Conservation (phyloP, 2,888 invertebrate genomes). For the Conomelus anceps region DNA sequence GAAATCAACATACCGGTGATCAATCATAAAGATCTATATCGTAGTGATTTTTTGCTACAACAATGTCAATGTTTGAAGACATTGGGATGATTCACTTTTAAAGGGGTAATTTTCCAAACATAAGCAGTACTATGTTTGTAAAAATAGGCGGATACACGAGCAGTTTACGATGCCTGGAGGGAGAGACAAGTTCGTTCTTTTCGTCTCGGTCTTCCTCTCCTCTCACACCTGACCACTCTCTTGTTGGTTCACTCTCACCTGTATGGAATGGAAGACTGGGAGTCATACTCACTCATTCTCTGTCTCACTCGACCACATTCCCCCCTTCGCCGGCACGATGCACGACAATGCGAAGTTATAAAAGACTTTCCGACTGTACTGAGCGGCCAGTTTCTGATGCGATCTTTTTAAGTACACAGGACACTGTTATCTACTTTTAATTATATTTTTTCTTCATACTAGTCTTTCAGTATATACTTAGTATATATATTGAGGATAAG, state of each 20-base stretch:
- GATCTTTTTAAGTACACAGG: not conserved
- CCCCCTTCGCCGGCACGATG: not conserved
- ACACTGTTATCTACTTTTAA: not conserved
- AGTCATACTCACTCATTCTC: not conserved
- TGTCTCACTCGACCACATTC: not conserved
- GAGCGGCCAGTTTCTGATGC: not conserved
- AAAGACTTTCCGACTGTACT: not conserved
- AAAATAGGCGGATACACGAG: too few relatives aligned
- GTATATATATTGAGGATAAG: not conserved
- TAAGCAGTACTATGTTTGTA: too few relatives aligned
- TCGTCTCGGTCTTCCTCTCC: not conserved
- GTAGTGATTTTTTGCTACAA: too few relatives aligned
- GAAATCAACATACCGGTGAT: too few relatives aligned
- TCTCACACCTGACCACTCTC: not conserved
- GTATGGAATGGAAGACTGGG: not conserved
- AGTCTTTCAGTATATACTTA: not conserved
- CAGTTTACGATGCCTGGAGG: not conserved
- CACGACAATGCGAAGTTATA: not conserved
- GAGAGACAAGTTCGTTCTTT: not conserved
- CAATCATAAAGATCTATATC: too few relatives aligned
- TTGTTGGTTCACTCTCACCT: not conserved
- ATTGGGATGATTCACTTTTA: too few relatives aligned
- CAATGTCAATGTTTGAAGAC: too few relatives aligned
- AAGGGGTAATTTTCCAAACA: too few relatives aligned
- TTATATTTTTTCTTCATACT: too few relatives aligned